phyloP scores from a whole-genome alignment of 2,797 vertebrate species.

The Poecilia gillii region DNA sequence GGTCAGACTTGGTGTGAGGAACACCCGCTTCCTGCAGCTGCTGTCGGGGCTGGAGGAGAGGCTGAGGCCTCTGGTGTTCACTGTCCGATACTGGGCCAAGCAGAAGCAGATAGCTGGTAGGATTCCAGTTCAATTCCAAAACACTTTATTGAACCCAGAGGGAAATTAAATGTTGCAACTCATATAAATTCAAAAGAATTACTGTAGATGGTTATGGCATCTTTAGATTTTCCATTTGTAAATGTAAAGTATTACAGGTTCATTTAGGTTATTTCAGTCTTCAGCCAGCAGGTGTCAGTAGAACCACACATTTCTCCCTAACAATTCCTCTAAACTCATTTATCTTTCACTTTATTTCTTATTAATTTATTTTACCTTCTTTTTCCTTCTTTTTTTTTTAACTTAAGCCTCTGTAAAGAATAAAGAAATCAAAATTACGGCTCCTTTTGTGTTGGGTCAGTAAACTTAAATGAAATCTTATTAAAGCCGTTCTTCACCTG shows the following conservation, averaged over 20 bases:
- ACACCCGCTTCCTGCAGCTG: constrained; percentile 90
- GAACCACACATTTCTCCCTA: constrained; percentile 14
- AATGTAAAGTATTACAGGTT: not conserved
- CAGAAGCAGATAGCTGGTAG: constrained; percentile 89
- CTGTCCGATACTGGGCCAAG: constrained; percentile 90
- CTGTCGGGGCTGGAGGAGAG: constrained; percentile 84
- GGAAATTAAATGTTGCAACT: no score
- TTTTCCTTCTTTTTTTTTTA: not conserved
- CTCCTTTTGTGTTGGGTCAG: constrained; percentile 10
- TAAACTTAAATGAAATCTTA: constrained; percentile 23
- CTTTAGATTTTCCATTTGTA: no score
- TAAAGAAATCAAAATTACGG: not conserved
- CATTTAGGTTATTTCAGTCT: constrained; percentile 1
- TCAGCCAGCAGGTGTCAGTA: constrained; percentile 68
- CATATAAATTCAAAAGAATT: no score
- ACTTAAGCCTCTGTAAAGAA: not conserved
- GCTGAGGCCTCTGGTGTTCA: constrained; percentile 88
- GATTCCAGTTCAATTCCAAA: constrained; percentile 4
- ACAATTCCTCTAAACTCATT: not conserved
- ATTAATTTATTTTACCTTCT: not conserved
- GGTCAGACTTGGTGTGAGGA: constrained; percentile 88
- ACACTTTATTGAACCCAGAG: no score
- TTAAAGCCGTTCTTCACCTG: constrained; percentile 3
- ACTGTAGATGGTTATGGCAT: not conserved
- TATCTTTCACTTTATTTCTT: not conserved